Conservation (phyloP, 2,797 vertebrate genomes). For the Smutsia temminckii region DNA sequence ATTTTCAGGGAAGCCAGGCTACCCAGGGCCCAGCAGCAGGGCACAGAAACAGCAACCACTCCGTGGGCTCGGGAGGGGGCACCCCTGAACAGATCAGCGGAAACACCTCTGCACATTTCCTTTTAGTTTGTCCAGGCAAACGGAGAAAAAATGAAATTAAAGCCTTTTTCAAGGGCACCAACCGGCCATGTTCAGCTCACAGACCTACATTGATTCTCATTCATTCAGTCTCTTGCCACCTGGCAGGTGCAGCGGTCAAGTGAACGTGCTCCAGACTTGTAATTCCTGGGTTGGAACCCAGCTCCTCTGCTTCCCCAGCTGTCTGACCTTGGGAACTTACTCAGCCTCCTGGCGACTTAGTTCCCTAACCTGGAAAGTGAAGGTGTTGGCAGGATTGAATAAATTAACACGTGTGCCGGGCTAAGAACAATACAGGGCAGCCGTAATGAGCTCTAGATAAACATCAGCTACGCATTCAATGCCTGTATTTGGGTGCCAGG, state of each 20-base stretch:
- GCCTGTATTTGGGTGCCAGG: neutral
- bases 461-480: neutral
- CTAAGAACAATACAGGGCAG: neutral
- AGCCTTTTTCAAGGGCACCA: neutral
- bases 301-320: fast-evolving
- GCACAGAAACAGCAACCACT: slow-evolving; percentile 19
- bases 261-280: neutral
- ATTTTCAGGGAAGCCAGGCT: slow-evolving; percentile 54
- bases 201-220: neutral
- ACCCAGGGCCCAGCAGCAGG: slow-evolving; percentile 65
- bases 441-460: neutral
- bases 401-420: neutral
- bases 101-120: neutral
- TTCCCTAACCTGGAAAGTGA: neutral
- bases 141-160: fast-evolving
- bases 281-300: fast-evolving
- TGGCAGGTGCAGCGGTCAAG: fast-evolving
- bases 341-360: neutral
- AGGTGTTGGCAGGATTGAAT: neutral
- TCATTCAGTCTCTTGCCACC: neutral
- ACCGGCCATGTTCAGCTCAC: neutral
- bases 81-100: neutral
- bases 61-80: slow-evolving; percentile 23
- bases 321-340: neutral
- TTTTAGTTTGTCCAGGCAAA: neutral